Evolutionary conservation across 2,113 vertebrate genomes (phyloP), one percentile per base, ranked within the genome.

Genomic region (Columbina picui): DNA sequence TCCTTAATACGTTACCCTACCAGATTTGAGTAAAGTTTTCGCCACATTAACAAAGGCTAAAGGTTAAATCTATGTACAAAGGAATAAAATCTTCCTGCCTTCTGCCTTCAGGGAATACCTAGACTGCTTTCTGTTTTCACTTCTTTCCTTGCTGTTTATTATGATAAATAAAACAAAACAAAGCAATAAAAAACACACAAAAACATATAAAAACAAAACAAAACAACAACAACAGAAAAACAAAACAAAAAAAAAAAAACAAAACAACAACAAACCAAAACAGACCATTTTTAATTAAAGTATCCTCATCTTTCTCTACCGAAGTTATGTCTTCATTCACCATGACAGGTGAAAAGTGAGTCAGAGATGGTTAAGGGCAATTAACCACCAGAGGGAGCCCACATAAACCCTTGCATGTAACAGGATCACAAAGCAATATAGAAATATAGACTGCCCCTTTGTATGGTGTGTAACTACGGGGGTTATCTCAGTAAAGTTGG

Each of bases 391-490:
- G 89, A 92, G 91, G 91, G 94, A 96, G 89, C 43, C 30, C 21
- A 29, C 10, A 6, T 9, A 64, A 14, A 43, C 89, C 45, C 29
- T 34, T 9, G 32, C 53, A 9, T 1, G 5, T 9, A 20, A 21
- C 21, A 0, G 0, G 29, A 8, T 10, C 2, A 1, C 29, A 30
- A 38, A 50, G 12, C 2, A 3, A 27, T 18, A 7, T 0, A 16
- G 17, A 11, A 49, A 26, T 3, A 8, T 1, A 4, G 77, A 6
- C 8, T 0, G 0, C 41, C 41, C 9, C 26, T 41, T 34, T 2
- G 5, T 12, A 10, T 2, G 0, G 0, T 3, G 3, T 12, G 15
- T 27, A 71, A 5, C n/a, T n/a, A 0, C 2, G 6, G 32, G 30
- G 9, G 11, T 1, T 11, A 9, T 41, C 38, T 23, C 23, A 30